phyloP scores from a whole-genome alignment of 1,140 invertebrate species.

The Conus betulinus region DNA sequence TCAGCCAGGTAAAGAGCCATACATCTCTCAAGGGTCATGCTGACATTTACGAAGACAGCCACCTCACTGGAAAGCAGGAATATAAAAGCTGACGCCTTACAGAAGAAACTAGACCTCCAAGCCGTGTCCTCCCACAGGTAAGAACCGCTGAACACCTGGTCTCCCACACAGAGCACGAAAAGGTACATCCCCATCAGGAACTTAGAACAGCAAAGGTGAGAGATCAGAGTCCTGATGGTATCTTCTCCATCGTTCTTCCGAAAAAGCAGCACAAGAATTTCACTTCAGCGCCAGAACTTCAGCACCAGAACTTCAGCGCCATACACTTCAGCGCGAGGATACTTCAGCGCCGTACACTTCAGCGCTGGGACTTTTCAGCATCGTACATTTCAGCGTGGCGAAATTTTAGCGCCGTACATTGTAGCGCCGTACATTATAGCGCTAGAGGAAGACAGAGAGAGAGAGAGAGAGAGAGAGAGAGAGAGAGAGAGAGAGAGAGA shows the following conservation, averaged over 20 bases:
- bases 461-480: too few species aligned
- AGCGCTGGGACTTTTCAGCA: too few species aligned
- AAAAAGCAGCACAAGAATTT: constrained; percentile 37
- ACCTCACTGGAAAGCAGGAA: constrained; percentile 29
- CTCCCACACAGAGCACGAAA: constrained; percentile 35
- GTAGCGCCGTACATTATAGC: too few species aligned
- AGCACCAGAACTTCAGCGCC: too few species aligned
- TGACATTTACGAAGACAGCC: constrained; percentile 28
- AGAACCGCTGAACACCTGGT: constrained; percentile 45
- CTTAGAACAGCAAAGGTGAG: constrained; percentile 43
- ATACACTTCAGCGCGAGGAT: too few species aligned
- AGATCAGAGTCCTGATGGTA: constrained; percentile 30
- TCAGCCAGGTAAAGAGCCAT: neutral
- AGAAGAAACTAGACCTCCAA: constrained; percentile 50
- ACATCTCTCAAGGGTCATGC: constrained; percentile 53
- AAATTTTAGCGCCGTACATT: too few species aligned
- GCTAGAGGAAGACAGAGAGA: too few species aligned
- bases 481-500: too few species aligned
- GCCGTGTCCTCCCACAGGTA: constrained; percentile 51
- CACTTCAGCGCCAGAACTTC: too few species aligned
- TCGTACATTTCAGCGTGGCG: too few species aligned
- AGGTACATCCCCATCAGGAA: constrained; percentile 54
- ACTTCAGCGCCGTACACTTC: too few species aligned
- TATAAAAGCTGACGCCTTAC: constrained; percentile 48
- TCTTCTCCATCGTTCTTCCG: neutral